These are phyloP conservation scores for Dicerorhinus sumatrensis DNA, from an alignment of 2,113 vertebrate genomes.

Conservation along the genomic window DNA sequence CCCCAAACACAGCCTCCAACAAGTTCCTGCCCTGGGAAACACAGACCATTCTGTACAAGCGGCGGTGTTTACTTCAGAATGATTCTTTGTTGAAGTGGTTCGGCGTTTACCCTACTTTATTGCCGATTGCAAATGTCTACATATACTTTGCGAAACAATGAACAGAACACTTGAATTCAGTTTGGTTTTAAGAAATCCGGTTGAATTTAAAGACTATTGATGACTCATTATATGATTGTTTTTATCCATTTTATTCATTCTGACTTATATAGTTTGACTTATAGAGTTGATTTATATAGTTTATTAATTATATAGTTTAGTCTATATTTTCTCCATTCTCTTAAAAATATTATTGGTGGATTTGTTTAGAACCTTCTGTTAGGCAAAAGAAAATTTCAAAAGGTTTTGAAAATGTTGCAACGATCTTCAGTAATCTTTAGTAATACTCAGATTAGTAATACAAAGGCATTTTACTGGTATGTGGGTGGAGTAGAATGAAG, in stretches of 20 bases:
- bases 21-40: constrained; percentile 54
- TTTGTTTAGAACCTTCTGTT: background rate
- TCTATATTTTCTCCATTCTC: background rate
- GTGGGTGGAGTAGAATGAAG: background rate
- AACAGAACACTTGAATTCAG: constrained; percentile 32
- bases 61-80: constrained; percentile 24
- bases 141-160: background rate
- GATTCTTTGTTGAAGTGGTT: constrained; percentile 1
- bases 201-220: constrained; percentile 16
- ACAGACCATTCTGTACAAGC: constrained; percentile 10
- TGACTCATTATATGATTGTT: background rate
- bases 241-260: background rate
- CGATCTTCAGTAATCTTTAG: background rate
- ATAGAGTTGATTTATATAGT: background rate
- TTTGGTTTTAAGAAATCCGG: constrained; percentile 22
- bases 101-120: background rate
- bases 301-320: background rate
- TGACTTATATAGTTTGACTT: background rate
- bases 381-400: constrained; percentile 34
- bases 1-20: constrained; percentile 72
- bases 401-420: background rate
- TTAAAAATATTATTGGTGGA: background rate
- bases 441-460: background rate
- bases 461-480: constrained; percentile 35
- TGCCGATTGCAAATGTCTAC: background rate